Base-by-base conservation (phyloP, 2,113 vertebrate genomes). In the Neotoma lepida region DNA sequence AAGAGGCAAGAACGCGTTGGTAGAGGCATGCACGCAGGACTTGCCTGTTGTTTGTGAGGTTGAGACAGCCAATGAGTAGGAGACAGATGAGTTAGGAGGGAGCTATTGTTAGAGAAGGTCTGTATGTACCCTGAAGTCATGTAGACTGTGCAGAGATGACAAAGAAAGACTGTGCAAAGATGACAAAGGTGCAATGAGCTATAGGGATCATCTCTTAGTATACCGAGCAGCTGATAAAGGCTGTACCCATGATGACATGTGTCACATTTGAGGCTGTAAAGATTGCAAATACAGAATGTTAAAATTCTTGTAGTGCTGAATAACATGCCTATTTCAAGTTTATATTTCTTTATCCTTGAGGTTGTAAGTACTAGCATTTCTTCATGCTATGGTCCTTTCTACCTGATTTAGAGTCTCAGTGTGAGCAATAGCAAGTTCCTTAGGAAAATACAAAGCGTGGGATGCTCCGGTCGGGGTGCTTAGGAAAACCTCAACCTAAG, bases 281-380 rank as follows among this genome's bases (percentile, higher is more conserved):
- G 56, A 87, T 2, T 28, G 51, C 2, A 88, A 39, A 64, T 41
- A 54, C 0, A 17, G 39, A 20, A 56, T 22, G 28, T 58, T 93
- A 89, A 90, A 46, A 82, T 54, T 54, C 4, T 58, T 49, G 64
- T 20, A 94, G 74, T 15, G 6, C 17, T 18, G 0, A 90, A 80
- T 12, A 74, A 15, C 58, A 46, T 46, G 22, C 18, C 46, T 35
- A 66, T 51, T 30, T 63, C 39, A 68, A 46, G 54, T 14, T 39
- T 49, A n/a, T 70, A 30, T 74, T 91, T 90, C 66, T 91, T 68
- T 80, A 10, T 86, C 17, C 58, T 81, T 93, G 71, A 86, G 54
- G n/a, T 95, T 76, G 58, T 78, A 93, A 90, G 35, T n/a, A 63
- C 4, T 28, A 33, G 17, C 17, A 39, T 81, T 49, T 15, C 4